Evolutionary conservation across 1,140 invertebrate species (phyloP), one percentile per base, ranked within the genome.

Genomic region (Euschistus heros): DNA sequence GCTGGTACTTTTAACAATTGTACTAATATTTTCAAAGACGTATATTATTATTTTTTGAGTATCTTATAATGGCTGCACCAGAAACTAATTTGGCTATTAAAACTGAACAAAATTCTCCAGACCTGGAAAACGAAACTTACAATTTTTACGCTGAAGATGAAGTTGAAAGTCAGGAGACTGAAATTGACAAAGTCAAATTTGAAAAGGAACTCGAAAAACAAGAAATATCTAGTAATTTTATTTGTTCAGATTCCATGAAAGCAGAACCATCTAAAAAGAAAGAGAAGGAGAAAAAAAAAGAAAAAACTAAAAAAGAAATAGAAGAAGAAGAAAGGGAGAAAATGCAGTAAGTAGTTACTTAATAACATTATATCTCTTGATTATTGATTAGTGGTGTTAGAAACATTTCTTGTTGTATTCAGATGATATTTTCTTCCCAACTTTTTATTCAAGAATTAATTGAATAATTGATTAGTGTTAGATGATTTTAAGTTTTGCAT

Each of bases 241-340:
- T 10, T 37, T 10, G 13, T 10, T 30, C 27, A 30, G 27, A 30
- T 4, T 6, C 33, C 10, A 1, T 37, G 6, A 37, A 37, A 37
- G 7, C 33, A 10, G 33, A 37, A 37, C 13, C 33, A 37, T 10
- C 33, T 37, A 37, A 37, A 37, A 37, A 37, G 15, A 57, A 57
- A 15, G 24, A 57, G 5, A 57, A 71, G 27, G 68, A 70, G 62
- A 71, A 70, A 60, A 68, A 67, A 27, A 66, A 69, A 62, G 67
- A 62, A 27, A 73, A 72, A 68, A 69, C 63, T 24, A 73, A 72
- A 68, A 73, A 69, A 64, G 71, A 73, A 68, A 57, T 72, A 13
- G 72, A 73, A 69, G 69, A 72, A 61, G 72, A 73, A 68, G 72
- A 73, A 67, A 68, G 72, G 64, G 72, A 73, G 62, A 72, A 72